These are phyloP conservation scores for Taenioides sp. DNA, from an alignment of 2,797 vertebrate species.

Conservation along the genomic window DNA sequence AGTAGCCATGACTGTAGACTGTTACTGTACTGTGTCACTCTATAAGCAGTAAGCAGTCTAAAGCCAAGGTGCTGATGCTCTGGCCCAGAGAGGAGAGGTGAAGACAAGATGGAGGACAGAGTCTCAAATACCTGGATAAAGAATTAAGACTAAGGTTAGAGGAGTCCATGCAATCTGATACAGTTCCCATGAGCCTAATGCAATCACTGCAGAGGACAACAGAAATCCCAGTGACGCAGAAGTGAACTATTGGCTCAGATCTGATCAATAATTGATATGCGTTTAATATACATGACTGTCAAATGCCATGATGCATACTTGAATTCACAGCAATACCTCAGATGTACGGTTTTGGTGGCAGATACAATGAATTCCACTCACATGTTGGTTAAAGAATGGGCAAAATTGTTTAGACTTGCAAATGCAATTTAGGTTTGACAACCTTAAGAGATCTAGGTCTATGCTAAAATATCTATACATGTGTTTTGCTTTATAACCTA, in stretches of 20 bases:
- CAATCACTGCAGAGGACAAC: constrained; percentile 22
- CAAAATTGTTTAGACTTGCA: not conserved
- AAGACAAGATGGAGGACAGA: constrained; percentile 14
- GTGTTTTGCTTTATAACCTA: too few relatives aligned
- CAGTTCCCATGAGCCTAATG: constrained; percentile 9
- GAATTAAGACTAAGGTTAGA: constrained; percentile 9
- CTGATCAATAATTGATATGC: not conserved
- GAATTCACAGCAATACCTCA: not conserved
- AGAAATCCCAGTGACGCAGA: constrained; percentile 20
- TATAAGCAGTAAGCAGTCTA: constrained; percentile 98
- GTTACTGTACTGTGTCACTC: constrained; percentile 91
- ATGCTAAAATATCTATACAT: too few relatives aligned
- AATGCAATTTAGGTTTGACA: not conserved
- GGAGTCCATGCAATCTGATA: constrained; percentile 20
- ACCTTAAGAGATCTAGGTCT: too few relatives aligned
- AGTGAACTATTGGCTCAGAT: not conserved
- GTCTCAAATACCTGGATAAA: constrained; percentile 37
- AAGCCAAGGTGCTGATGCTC: constrained; percentile 98
- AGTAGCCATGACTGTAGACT: constrained; percentile 99
- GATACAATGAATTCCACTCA: not conserved
- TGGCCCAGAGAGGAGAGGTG: constrained; percentile 61
- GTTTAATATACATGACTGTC: constrained; percentile 3
- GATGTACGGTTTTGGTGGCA: not conserved
- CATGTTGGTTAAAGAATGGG: not conserved
- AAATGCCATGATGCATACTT: not conserved